A percentile compares a stretch with the other conserved stretches of the same genome.
These are phyloP conservation scores for Coendou prehensilis DNA, from an alignment of 2,797 vertebrate species.

Conservation along the genomic window DNA sequence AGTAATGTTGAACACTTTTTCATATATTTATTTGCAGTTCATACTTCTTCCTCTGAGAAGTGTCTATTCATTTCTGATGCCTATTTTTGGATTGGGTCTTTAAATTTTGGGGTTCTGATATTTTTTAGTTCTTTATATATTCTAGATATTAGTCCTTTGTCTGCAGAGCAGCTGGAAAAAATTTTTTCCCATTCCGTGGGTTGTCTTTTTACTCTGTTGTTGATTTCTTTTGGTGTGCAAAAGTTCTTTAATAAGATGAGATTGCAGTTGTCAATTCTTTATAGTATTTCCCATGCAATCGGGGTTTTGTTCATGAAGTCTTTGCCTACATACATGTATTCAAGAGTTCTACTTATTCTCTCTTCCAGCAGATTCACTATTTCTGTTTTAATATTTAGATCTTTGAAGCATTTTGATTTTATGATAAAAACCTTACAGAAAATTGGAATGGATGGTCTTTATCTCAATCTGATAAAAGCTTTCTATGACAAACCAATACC, in stretches of 20 bases:
- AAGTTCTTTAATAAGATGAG: neutral
- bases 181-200: neutral
- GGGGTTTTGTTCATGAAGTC: too few species aligned
- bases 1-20: neutral
- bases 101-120: neutral
- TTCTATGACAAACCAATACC: too few species aligned
- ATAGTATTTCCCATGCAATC: neutral
- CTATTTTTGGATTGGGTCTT: neutral
- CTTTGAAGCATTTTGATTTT: too few species aligned
- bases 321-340: too few species aligned
- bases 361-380: too few species aligned
- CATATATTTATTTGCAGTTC: neutral
- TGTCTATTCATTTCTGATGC: neutral
- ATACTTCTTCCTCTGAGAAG: neutral
- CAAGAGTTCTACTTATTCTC: too few species aligned
- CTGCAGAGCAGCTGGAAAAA: neutral
- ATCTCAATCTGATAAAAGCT: too few species aligned
- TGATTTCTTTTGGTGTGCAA: neutral
- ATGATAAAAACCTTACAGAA: too few species aligned
- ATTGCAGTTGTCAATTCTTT: neutral
- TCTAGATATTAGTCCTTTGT: neutral
- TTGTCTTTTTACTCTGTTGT: neutral
- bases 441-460: too few species aligned
- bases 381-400: too few species aligned
- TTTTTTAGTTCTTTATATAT: neutral